Evolutionary conservation across 2,113 vertebrate genomes (phyloP), one percentile per base, ranked within the genome.

Genomic region (Marmota monax): DNA sequence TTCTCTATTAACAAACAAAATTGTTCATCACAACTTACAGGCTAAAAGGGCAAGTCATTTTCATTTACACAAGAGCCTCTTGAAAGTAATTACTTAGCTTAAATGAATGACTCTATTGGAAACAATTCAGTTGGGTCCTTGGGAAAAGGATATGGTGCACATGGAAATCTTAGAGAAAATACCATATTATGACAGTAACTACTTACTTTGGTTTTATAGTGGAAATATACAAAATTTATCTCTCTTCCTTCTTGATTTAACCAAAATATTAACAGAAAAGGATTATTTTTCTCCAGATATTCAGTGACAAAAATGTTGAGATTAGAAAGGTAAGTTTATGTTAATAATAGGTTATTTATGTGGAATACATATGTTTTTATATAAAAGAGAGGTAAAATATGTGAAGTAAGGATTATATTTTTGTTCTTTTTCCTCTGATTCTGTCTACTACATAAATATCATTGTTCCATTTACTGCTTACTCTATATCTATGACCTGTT

Each of bases 21-120:
- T 56, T 72, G 3, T 73, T 95, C 56, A 80, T 56, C 42, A 78
- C 37, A 53, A 42, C 11, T 93, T 85, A 61, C 5, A 85, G 37
- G 10, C 27, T 91, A 84, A 90, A 69, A 14, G 18, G 39, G 29
- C 77, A 92, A 85, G 17, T 56, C 1, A n/a, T 65, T 78, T 83
- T 74, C 27, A 93, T 93, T 79, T 73, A 73, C 4, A 65, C 2
- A 53, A 73, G 1, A 83, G 18, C 4, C 32, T 84, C 76, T 58
- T 95, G n/a, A 79, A 94, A 92, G 76, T 76, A 58, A 92, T 85
- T 63, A 77, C 51, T 79, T 70, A 67, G 65, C 23, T 65, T 73
- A 79, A 96, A 83, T 83, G 63, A 74, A 53, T 56, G 4, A 32
- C 29, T 94, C 42, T 70, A 37, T 37, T 39, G 27, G 61, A 88